Base-by-base conservation (phyloP, 64 coral and sea anemone species). In the Anthopleura sola region DNA sequence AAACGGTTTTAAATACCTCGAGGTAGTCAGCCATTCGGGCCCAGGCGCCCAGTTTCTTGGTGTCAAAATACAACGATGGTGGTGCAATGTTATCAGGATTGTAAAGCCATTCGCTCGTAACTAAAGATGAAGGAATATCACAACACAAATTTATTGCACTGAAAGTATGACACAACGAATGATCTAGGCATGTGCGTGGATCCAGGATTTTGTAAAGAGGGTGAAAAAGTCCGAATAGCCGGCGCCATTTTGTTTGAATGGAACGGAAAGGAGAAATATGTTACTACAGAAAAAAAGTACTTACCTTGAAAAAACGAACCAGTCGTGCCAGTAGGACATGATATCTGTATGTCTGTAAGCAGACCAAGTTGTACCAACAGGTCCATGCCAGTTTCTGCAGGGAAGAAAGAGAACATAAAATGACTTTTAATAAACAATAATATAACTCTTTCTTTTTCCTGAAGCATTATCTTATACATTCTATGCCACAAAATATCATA, bases 321-420 rank as follows among this genome's bases (percentile, higher is more conserved):
- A 17, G 83, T 85, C 40, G 49, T 83, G 54, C 89, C 86, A 8
- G 95, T 98, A 7, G 95, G 92, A 57, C 92, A 98, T 1, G 95
- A 94, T 55, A 98, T 87, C 78, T 88, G 88, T 89, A 98, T 88
- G 36, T 90, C 92, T 7, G 95, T 98, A 50, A 94, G 75, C 16
- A 98, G 76, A 6, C 92, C 92, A 33, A 98, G 92, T 44, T 98
- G 95, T 16, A 71, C 88, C 33, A 98, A n/a, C 26, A 98, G 40
- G 47, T 98, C 95, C 92, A 98, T 94, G 0, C 95, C 95, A 60
- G 56, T 26, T 29, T 98, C 95, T 98, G 75, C 49, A 84, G 20
- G 6, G 6, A 86, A 12, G n/a, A n/a, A n/a, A n/a, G n/a, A n/a
- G n/a, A n/a, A n/a, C n/a, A n/a, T n/a, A 62, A n/a, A 62, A 62